A percentile compares a stretch with the other conserved stretches of the same genome.
Evolutionary conservation across 2,888 invertebrate species (phyloP).

Genomic region (Drosophila stalkeri): DNA sequence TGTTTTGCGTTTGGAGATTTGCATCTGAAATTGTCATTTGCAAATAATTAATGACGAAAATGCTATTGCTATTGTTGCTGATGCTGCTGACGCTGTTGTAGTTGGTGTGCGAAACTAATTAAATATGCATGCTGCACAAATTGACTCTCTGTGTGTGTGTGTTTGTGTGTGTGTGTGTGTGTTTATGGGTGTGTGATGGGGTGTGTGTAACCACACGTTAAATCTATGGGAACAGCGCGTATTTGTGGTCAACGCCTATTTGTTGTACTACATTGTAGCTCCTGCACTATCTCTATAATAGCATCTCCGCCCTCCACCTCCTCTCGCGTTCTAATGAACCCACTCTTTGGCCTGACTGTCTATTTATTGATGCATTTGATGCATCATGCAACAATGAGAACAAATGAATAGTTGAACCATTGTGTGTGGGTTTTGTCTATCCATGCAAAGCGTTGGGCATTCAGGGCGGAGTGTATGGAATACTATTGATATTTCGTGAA

Average conservation of each 20-base stretch:
- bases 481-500: neutral
- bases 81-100: constrained; percentile 10
- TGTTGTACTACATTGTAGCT: constrained; percentile 28
- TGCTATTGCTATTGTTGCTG: constrained; percentile 11
- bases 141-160: constrained; percentile 16
- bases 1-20: constrained; percentile 32
- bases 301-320: neutral
- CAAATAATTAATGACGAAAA: constrained; percentile 49
- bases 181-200: neutral
- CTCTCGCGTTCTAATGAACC: neutral
- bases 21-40: constrained; percentile 35
- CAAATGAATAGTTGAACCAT: constrained; percentile 24
- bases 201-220: constrained; percentile 40
- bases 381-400: constrained; percentile 41
- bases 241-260: constrained; percentile 56
- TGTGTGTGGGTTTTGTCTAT: neutral
- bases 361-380: constrained; percentile 57
- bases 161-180: neutral
- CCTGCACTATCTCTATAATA: neutral
- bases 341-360: constrained; percentile 18
- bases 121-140: constrained; percentile 48
- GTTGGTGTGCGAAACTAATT: constrained; percentile 51
- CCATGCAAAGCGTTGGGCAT: neutral
- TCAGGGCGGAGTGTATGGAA: neutral
- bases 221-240: constrained; percentile 39